Conservation (phyloP, 2,888 invertebrate genomes). For the Aphelenchoides bicaudatus region DNA sequence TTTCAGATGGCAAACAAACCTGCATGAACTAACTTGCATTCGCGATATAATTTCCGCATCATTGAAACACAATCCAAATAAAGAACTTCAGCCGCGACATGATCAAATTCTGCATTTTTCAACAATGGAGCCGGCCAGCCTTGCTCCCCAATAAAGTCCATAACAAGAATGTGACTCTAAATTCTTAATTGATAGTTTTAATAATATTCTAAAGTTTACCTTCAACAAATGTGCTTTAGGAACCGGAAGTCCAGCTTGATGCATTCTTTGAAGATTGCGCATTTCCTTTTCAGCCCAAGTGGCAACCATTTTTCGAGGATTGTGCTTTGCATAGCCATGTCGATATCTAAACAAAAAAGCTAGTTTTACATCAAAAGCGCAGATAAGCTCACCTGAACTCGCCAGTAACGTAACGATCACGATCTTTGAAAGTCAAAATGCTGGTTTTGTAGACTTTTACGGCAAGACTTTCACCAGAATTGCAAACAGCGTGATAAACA, state of each 20-base stretch:
- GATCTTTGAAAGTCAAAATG: constrained; percentile 90
- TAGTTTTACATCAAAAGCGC: neutral
- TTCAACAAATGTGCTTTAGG: constrained; percentile 79
- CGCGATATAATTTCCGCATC: constrained; percentile 89
- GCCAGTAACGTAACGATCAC: constrained; percentile 93
- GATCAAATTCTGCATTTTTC: constrained; percentile 67
- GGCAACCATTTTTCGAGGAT: constrained; percentile 94
- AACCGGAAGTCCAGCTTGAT: constrained; percentile 77
- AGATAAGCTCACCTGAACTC: constrained; percentile 71
- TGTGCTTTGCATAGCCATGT: constrained; percentile 85
- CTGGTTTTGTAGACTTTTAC: constrained; percentile 87
- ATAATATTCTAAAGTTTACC: constrained; percentile 25
- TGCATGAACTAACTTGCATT: constrained; percentile 90
- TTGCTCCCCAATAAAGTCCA: constrained; percentile 86
- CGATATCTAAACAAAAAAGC: constrained; percentile 68
- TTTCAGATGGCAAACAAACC: constrained; percentile 66
- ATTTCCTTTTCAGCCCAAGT: constrained; percentile 99
- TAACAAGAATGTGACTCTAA: constrained; percentile 83
- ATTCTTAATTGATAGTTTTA: neutral
- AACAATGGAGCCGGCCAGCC: constrained; percentile 73
- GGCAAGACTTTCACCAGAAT: constrained; percentile 44
- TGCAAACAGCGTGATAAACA: constrained; percentile 79
- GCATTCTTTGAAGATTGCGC: constrained; percentile 78
- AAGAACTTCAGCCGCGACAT: constrained; percentile 66
- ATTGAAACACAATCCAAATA: constrained; percentile 68